Evolutionary conservation across 1,140 invertebrate genomes (phyloP), one percentile per base, ranked within the genome.

Genomic region (Metopolophium dirhodum): DNA sequence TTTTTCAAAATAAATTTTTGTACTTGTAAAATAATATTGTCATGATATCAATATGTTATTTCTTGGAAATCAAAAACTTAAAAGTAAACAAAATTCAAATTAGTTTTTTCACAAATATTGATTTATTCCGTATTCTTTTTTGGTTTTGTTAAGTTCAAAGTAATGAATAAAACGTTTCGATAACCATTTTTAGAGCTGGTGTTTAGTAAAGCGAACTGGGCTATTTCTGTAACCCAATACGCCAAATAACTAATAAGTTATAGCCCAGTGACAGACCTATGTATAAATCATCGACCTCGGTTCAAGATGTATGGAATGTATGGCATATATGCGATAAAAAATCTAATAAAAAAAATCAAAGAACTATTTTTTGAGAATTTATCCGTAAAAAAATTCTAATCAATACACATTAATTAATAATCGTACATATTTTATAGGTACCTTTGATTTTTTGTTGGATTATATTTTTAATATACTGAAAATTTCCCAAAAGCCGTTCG

Each of bases 51-150:
- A n/a, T 68, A 0, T n/a, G 61, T 18, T n/a, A 77, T 77, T 77
- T n/a, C 61, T 77, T 77, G 14, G 61, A 77, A 77, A 77, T 77
- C 4, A n/a, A 61, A 0, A 61, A 61, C 26, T 51, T 51, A 61
- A 77, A 77, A 77, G 30, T 77, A 77, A 77, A n/a, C 7, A 77
- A 68, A 77, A 77, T n/a, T 77, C n/a, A 77, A 77, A 77, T 77
- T 35, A 1, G n/a, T 77, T 30, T 77, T 77, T 77, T 77, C 14
- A 35, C n/a, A n/a, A 77, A n/a, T 77, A 77, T 77, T 77, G 14
- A 77, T 77, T 77, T 6, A n/a, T n/a, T 77, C 30, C 11, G 6
- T 77, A 9, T 68, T n/a, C 0, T 30, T 68, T 68, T 14, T 68
- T 68, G 26, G 26, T 68, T 68, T 14, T 68, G 30, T n/a, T 30